Evolutionary conservation across 2,888 invertebrate species (phyloP), one percentile per base, ranked within the genome.

Genomic region (Pegoplata infirma): DNA sequence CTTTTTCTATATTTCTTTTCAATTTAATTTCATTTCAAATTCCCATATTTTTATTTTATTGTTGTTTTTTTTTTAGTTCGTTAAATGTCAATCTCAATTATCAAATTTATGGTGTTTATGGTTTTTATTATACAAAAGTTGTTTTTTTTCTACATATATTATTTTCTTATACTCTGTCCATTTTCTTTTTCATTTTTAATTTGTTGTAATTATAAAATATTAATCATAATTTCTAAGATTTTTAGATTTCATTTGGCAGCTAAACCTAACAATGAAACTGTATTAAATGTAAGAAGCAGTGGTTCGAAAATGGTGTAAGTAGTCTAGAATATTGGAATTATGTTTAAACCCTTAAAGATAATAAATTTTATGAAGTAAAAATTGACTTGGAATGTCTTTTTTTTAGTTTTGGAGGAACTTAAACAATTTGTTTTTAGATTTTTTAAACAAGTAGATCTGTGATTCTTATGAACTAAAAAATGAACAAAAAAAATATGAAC

Each of bases 191-290:
- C 66, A 63, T 58, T 36, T 63, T 81, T 81, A 84, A 84, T 85
- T 85, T 84, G 81, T 83, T 82, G 80, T 83, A 84, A 84, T 84
- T 86, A 83, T 84, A 83, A 86, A 82, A 83, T 86, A 86, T 86
- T 85, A 84, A 83, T 84, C 83, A 86, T 86, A 85, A 85, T 84
- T 86, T 84, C 77, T 28, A 76, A 83, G 82, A 82, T 84, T 85
- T 78, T 51, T 71, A 44, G 71, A 79, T 75, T 67, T 72, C 21
- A 63, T 25, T 77, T 44, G 68, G 64, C 40, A 49, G 55, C 53
- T 47, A 14, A 55, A 17, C 36, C 23, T 2, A 40, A 21, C 6
- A 6, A 25, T 19, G 36, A 25, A n/a, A 56, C 40, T 16, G 47
- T 17, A n/a, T 56, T 61, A 2, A 19, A 68, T 16, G n/a, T 21